phyloP scores from a whole-genome alignment of 2,797 vertebrate genomes.

The Dromococcyx pavoninus region DNA sequence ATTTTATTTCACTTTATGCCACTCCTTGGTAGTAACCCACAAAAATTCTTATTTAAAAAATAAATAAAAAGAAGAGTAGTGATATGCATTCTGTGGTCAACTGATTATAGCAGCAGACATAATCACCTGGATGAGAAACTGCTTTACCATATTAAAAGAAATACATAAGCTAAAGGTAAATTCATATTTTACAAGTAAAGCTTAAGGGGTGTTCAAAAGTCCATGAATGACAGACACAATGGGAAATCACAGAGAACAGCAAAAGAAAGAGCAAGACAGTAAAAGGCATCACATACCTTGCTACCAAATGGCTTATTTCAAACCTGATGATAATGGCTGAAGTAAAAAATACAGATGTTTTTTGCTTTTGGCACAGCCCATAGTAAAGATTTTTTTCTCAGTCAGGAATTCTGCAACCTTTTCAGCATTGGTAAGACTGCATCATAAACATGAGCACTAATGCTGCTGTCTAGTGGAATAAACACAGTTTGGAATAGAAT shows the following conservation, averaged over 20 bases:
- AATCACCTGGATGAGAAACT: background rate
- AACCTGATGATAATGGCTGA: background rate
- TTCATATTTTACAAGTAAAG: background rate
- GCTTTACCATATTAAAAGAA: slow-evolving; percentile 29
- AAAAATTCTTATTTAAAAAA: background rate
- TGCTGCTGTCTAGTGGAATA: background rate
- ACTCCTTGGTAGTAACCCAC: slow-evolving; percentile 16
- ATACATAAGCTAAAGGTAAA: background rate
- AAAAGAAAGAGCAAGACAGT: slow-evolving; percentile 5
- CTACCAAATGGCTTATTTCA: background rate
- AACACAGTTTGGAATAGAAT: background rate
- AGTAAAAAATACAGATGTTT: background rate
- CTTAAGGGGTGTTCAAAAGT: slow-evolving; percentile 45
- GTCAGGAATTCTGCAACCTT: background rate
- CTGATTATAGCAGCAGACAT: slow-evolving; percentile 32
- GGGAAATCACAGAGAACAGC: slow-evolving; percentile 35
- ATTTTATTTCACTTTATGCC: background rate
- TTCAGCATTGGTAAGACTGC: background rate
- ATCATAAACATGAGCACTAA: background rate
- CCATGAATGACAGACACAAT: slow-evolving; percentile 17
- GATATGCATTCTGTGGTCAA: slow-evolving; percentile 28
- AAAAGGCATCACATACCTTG: background rate
- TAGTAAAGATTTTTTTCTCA: background rate
- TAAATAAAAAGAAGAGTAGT: background rate
- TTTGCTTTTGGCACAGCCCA: background rate